Percentiles rank a stretch among this genome's conserved stretches.
Conservation (phyloP, 2,797 vertebrate species). For the Paguma larvata region DNA sequence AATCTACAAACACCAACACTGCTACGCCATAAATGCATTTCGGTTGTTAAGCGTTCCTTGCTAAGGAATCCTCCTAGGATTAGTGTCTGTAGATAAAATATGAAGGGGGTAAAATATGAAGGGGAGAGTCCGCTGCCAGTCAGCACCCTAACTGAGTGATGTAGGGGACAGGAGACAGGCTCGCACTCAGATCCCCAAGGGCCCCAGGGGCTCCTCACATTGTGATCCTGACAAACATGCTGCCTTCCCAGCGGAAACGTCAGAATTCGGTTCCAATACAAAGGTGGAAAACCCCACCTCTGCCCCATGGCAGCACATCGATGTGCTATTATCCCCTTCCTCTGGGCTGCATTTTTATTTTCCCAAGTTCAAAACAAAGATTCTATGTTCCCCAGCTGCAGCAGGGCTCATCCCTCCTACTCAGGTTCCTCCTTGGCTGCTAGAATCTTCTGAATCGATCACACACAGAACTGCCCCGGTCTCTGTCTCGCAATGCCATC, state of each 20-base stretch:
- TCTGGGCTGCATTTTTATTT: background rate
- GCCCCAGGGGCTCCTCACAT: background rate
- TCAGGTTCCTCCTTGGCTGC: background rate
- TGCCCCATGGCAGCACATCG: background rate
- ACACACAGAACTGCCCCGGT: background rate
- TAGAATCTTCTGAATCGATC: background rate
- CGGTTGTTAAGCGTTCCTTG: background rate
- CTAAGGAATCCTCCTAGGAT: background rate
- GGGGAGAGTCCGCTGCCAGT: background rate
- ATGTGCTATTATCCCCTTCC: background rate
- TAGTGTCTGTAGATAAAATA: background rate
- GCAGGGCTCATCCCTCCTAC: background rate
- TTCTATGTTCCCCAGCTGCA: constrained; percentile 2
- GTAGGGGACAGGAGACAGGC: background rate
- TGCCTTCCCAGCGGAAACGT: background rate
- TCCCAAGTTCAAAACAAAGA: constrained; percentile 18
- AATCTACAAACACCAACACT: background rate
- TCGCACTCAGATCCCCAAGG: background rate
- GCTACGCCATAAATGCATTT: background rate
- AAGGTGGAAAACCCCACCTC: background rate
- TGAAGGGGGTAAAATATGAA: background rate
- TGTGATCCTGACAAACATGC: background rate
- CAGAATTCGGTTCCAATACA: background rate
- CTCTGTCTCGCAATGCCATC: background rate
- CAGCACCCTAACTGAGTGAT: background rate